Evolutionary conservation across 2,888 invertebrate species (phyloP).

Genomic region (Synergus gifuensis): DNA sequence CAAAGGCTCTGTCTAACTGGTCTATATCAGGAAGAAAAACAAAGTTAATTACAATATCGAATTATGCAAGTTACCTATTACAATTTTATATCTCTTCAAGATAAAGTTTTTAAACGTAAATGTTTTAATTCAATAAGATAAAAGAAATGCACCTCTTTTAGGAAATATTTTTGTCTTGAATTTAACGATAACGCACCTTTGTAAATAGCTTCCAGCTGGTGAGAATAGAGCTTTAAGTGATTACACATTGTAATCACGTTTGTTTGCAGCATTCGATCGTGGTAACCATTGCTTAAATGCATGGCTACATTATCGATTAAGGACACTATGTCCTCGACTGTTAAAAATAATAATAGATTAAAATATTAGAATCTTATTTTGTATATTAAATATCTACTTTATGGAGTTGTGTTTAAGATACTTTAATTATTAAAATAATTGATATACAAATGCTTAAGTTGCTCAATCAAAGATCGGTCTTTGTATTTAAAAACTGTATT

Average conservation of each 20-base stretch:
- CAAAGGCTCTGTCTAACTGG: slow-evolving; percentile 89
- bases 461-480: neutral
- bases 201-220: slow-evolving; percentile 89
- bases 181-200: slow-evolving; percentile 78
- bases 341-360: slow-evolving; percentile 37
- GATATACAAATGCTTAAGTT: neutral
- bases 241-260: slow-evolving; percentile 89
- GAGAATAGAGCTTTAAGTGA: slow-evolving; percentile 86
- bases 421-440: too few species aligned
- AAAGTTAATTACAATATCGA: slow-evolving; percentile 26
- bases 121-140: neutral
- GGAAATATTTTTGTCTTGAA: neutral
- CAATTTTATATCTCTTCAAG: neutral
- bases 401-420: too few species aligned
- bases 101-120: neutral
- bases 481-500: neutral
- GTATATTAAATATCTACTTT: too few species aligned
- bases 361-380: neutral
- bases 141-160: too few species aligned
- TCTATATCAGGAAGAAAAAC: slow-evolving; percentile 76
- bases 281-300: slow-evolving; percentile 87
- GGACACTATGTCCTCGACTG: slow-evolving; percentile 87
- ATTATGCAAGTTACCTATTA: slow-evolving; percentile 2
- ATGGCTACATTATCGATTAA: slow-evolving; percentile 90
- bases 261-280: slow-evolving; percentile 84